Evolutionary conservation across 2,797 vertebrate species (phyloP), one percentile per base, ranked within the genome.

Genomic region (Ctenosaura bakeri): DNA sequence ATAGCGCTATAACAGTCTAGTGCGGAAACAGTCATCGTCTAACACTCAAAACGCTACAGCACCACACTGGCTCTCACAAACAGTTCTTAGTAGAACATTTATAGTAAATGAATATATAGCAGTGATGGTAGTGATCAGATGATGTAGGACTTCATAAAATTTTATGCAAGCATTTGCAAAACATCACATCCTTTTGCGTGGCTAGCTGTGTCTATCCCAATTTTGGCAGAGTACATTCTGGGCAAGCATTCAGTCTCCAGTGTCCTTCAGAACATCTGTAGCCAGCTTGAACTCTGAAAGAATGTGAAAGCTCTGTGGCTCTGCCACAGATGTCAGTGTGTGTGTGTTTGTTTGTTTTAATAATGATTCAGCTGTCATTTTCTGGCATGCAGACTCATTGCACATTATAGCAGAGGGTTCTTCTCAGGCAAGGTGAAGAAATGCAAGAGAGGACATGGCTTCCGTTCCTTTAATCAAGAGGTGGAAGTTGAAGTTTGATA

Each of bases 261-360:
- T 73, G 74, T 84, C 52, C n/a, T 73, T 87, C 50, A 46, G 52
- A 87, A 87, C 62, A 83, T 59, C 90, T 73, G 90, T 62, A 77
- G 69, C 38, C 20, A 8, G 50, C 52, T 74, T 69, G 66, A 80
- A 73, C 32, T 88, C 54, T 83, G 66, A 69, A 22, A 52, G 42
- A 32, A 22, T 59, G 64, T 73, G 13, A 62, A 77, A 59, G 35
- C 32, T 35, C 7, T 32, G 66, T 52, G 22, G 32, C 50, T 59
- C 76, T 85, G 18, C 29, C 35, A 20, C 66, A 80, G 82, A 85
- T 78, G 85, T 78, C 79, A 56, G 42, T 35, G 10, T 69, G 38
- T 50, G 26, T 77, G 24, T 24, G 5, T 20, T 77, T 64, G 22
- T 64, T 62, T 64, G 4, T 24, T 54, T 56, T 86, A 73, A 32